Evolutionary conservation across 1,140 invertebrate genomes (phyloP).

Genomic region (Galendromus occidentalis): DNA sequence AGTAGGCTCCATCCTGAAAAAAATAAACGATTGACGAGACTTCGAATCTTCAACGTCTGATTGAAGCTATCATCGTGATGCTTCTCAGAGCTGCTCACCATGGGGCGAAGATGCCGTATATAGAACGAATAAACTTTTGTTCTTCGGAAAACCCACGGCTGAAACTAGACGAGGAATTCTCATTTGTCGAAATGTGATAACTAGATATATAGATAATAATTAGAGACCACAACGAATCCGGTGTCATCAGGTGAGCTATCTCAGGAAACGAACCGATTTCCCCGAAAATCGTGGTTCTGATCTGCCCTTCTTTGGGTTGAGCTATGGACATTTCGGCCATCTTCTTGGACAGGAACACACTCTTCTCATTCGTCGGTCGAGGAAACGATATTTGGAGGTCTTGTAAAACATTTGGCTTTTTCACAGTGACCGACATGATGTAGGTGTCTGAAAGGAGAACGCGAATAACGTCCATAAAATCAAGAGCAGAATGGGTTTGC

Average conservation of each 20-base stretch:
- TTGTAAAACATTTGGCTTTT: background rate
- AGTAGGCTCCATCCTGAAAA: background rate
- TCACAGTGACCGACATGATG: background rate
- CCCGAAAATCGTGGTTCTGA: background rate
- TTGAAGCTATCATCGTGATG: background rate
- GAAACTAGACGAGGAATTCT: background rate
- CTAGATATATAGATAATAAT: background rate
- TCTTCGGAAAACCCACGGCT: background rate
- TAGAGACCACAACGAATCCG: background rate
- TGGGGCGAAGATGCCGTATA: background rate
- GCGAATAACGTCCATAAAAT: background rate
- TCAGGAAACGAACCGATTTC: background rate
- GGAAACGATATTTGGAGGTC: background rate
- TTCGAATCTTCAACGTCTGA: no score
- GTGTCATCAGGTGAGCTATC: background rate
- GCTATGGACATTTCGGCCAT: background rate
- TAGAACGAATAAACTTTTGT: background rate
- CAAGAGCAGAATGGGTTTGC: background rate
- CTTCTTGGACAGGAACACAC: background rate
- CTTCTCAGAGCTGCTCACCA: background rate
- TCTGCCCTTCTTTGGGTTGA: background rate
- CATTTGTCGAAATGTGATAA: background rate
- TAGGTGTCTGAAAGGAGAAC: background rate
- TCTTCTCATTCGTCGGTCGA: background rate
- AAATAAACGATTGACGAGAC: background rate